Conservation (phyloP, 2,797 vertebrate genomes). For the Harpagifer antarcticus region DNA sequence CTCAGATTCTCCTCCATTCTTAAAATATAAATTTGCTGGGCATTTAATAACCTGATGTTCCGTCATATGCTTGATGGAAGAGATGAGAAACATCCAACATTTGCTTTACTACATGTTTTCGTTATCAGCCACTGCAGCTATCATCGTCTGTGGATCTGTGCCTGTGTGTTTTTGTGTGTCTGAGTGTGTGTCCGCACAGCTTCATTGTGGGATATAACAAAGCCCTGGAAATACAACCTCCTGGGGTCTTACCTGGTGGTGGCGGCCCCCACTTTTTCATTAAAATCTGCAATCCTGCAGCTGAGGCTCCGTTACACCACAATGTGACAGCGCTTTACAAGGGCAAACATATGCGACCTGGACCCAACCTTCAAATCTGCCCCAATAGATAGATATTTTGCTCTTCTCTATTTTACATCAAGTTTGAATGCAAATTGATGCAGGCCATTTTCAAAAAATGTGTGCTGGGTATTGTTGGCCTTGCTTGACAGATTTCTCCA, state of each 20-base stretch:
- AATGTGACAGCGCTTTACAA: slow-evolving; percentile 82
- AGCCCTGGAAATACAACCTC: slow-evolving; percentile 84
- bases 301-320: slow-evolving; percentile 87
- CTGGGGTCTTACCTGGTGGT: slow-evolving; percentile 85
- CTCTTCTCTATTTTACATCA: slow-evolving; percentile 71
- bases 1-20: slow-evolving; percentile 1
- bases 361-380: slow-evolving; percentile 78
- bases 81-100: slow-evolving; percentile 34
- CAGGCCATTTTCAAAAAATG: slow-evolving; percentile 55
- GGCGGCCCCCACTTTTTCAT: slow-evolving; percentile 84
- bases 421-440: slow-evolving; percentile 84
- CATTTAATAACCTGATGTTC: slow-evolving; percentile 37
- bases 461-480: slow-evolving; percentile 51
- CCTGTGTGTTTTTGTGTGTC: slow-evolving; percentile 27
- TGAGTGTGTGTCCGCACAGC: slow-evolving; percentile 52
- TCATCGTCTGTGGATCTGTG: slow-evolving; percentile 50
- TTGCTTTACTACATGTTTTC: slow-evolving; percentile 36
- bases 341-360: slow-evolving; percentile 87
- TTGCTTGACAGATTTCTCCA: slow-evolving; percentile 50
- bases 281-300: slow-evolving; percentile 86
- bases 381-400: slow-evolving; percentile 74
- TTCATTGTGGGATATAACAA: slow-evolving; percentile 86
- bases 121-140: slow-evolving; percentile 32
- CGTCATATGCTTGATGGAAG: slow-evolving; percentile 20
- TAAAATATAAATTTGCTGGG: background rate